Base-by-base conservation (phyloP, 2,797 vertebrate species). In the Brachyrhaphis roseni region DNA sequence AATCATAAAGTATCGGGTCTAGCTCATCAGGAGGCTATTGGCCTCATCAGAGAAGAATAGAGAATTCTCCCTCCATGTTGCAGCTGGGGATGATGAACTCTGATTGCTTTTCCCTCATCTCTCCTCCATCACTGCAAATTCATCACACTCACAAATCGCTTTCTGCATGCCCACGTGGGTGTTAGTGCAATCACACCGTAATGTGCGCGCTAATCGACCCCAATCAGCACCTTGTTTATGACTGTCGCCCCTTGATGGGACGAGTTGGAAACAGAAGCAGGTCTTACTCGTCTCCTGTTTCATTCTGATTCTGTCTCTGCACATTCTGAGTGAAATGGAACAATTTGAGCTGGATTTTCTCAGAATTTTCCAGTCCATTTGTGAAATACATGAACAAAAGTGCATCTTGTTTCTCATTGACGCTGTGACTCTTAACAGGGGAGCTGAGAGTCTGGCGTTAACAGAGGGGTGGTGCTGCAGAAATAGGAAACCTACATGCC, bases 181-280 rank as follows among this genome's bases (percentile, higher is more conserved):
- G 82, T 59, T 16, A 81, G 86, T 16, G 83, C 92, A 93, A 92
- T 93, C 92, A 93, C 87, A 92, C 77, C 64, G 79, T 79, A 85
- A 82, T 31, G 39, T 41, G 79, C 73, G 72, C 53, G 36, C 87
- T 87, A 86, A 91, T 90, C 81, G 87, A 87, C 89, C 90, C 89
- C 92, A 93, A 91, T 92, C 92, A 93, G 86, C 72, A 28, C 23
- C 75, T 78, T 82, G 39, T 86, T 88, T 90, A 71, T 74, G 77
- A 88, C 87, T 23, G 87, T 77, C 77, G 59, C 75, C 82, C 43
- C 39, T 82, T 64, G 82, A 78, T 81, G 77, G 62, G 81, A 86
- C 62, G 75, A 82, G 68, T 75, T 89, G 81, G 36, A 89, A 88
- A 84, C 83, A 88, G 36, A 36, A 78, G 80, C 87, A 77, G 75